Evolutionary conservation across 2,797 vertebrate species (phyloP).

Genomic region (Sphenopsis melanotis): DNA sequence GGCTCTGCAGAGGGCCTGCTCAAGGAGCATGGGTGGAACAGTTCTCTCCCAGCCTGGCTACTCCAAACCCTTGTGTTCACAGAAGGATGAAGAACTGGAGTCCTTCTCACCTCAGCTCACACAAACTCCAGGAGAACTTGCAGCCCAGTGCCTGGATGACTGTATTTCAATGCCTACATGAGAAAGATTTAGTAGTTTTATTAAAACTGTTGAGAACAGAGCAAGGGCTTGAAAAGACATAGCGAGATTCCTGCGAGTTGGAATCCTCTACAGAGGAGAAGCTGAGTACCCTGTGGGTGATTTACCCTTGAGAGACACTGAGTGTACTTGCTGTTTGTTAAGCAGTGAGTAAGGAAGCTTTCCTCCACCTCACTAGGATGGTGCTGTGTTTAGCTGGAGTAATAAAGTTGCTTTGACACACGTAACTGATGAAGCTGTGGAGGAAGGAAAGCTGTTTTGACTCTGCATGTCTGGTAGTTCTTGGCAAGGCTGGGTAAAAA

Average conservation of each 20-base stretch:
- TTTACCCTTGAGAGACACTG: neutral
- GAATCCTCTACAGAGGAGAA: neutral
- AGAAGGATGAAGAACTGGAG: neutral
- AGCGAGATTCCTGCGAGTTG: fast-evolving
- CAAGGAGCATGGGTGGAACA: neutral
- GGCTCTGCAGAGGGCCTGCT: neutral
- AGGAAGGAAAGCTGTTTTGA: slow-evolving; percentile 45
- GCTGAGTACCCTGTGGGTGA: neutral
- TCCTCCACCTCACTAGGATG: neutral
- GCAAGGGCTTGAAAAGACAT: neutral
- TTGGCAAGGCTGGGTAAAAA: neutral
- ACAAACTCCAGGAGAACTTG: neutral
- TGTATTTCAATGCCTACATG: neutral
- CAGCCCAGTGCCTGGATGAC: neutral
- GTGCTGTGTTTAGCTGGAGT: neutral
- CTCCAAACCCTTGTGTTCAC: neutral
- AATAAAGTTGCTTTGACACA: slow-evolving; percentile 51
- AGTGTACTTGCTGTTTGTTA: neutral
- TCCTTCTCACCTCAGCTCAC: neutral
- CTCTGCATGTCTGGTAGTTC: neutral
- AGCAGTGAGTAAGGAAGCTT: neutral
- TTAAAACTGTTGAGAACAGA: neutral
- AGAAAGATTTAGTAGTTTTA: neutral
- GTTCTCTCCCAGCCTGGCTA: neutral
- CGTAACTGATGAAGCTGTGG: neutral